These are phyloP conservation scores for Stomatorhinus ivindoensis DNA, from an alignment of 2,113 vertebrate genomes.

Conservation along the genomic window DNA sequence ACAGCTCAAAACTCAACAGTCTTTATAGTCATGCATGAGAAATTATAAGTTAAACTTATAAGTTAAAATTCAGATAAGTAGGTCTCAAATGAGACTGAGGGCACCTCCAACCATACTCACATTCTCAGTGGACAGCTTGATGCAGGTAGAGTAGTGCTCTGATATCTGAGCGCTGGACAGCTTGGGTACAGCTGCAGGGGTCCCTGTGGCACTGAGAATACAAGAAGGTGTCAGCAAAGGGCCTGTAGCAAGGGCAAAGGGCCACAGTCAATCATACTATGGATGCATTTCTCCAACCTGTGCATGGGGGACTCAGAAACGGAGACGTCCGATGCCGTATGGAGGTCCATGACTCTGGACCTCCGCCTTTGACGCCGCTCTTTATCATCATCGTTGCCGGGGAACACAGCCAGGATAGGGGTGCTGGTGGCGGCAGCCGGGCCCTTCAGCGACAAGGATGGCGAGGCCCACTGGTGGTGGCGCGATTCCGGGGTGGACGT, in stretches of 20 bases:
- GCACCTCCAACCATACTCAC: constrained; percentile 57
- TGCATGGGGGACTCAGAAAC: constrained; percentile 51
- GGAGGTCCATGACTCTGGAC: constrained; percentile 72
- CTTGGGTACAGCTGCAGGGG: constrained; percentile 63
- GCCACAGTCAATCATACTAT: neutral
- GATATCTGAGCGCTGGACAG: constrained; percentile 81
- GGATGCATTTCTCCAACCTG: constrained; percentile 39
- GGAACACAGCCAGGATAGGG: constrained; percentile 64
- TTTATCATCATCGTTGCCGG: constrained; percentile 78
- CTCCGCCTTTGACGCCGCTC: constrained; percentile 76
- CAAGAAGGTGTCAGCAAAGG: constrained; percentile 20
- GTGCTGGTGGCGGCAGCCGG: constrained; percentile 56
- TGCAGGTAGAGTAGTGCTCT: constrained; percentile 90
- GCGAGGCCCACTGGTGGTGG: constrained; percentile 47
- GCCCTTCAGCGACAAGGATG: constrained; percentile 48
- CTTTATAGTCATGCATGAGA: neutral
- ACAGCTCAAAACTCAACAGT: neutral
- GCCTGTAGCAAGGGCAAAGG: too few relatives aligned
- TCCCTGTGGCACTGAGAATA: constrained; percentile 49
- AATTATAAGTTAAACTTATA: neutral
- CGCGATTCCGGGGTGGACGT: constrained; percentile 50
- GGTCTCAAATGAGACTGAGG: neutral
- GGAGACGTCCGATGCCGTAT: constrained; percentile 51
- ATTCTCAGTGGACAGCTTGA: constrained; percentile 88
- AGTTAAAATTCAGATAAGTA: neutral